Evolutionary conservation across 2,797 vertebrate species (phyloP), one percentile per base, ranked within the genome.

Genomic region (Setipinna tenuifilis): DNA sequence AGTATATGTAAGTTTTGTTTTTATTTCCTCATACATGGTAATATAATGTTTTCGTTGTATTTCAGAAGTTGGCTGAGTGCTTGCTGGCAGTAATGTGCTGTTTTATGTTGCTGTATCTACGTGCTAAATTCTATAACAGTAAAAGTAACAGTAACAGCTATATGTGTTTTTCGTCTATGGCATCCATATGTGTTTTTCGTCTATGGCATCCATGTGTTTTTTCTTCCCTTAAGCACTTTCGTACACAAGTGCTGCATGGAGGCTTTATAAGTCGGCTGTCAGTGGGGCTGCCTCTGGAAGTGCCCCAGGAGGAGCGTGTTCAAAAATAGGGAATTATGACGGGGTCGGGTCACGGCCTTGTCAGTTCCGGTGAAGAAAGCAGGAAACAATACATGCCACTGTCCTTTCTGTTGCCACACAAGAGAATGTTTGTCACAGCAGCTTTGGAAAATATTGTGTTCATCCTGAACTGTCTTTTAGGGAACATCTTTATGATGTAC

Each of bases 221-320:
- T 78, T 44, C 7, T 19, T 78, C 3, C 61, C 71, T 78, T 17
- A 41, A 71, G 35, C 28, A 35, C 25, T 68, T 31, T 3, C 62
- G 6, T 21, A 68, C 12, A 19, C 28, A 21, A 78, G 12, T n/a
- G 35, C 44, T 41, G 28, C 17, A 14, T 5, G 10, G 35, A 41
- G 71, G 17, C 16, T 78, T 78, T 78, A 5, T 78, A 44, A 78
- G 71, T 21, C 35, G 19, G 31, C 71, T 78, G 71, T 82, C 48
- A 87, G 84, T 35, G 68, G 11, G 25, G 81, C 41, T 28, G n/a
- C 68, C 41, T 84, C 81, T 85, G 54, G 84, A 86, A 83, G 82
- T 21, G 82, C 80, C 81, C 85, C 83, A 82, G 57, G 81, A 84
- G 71, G 62, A 85, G 16, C 31, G 54, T 81, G 83, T 68, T 85